phyloP scores from a whole-genome alignment of 2,888 invertebrate genomes.

The Pandemis corylana region DNA sequence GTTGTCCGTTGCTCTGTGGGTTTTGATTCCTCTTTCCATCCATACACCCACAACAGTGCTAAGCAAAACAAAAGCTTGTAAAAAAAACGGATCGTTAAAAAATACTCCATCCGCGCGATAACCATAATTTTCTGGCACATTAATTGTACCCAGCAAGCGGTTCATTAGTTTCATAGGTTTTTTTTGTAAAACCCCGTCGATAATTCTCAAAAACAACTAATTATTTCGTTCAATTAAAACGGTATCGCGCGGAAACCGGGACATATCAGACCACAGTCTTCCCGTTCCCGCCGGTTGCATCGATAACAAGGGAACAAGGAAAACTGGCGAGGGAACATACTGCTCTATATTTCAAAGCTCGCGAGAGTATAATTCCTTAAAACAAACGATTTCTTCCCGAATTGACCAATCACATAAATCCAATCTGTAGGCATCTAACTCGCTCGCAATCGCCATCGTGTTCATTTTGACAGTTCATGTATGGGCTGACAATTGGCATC shows the following conservation, averaged over 20 bases:
- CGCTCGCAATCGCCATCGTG: too few species aligned
- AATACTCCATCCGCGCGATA: conserved; percentile 16
- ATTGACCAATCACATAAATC: too few species aligned
- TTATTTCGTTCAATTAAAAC: conserved; percentile 37
- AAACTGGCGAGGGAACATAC: background rate
- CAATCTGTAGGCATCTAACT: too few species aligned
- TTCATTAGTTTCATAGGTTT: background rate
- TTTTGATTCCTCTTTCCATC: too few species aligned
- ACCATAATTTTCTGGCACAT: conserved; percentile 26
- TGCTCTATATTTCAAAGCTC: too few species aligned
- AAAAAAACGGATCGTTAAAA: background rate
- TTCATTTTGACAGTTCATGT: too few species aligned
- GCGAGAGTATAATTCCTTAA: too few species aligned
- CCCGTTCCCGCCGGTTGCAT: conserved; percentile 42
- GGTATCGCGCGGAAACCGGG: conserved; percentile 42
- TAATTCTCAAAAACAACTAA: conserved; percentile 43
- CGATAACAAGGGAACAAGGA: background rate
- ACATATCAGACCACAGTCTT: conserved; percentile 52
- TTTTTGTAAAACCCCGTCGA: conserved; percentile 23
- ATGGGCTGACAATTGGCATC: too few species aligned
- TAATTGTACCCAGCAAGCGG: conserved; percentile 14
- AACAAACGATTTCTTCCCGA: too few species aligned
- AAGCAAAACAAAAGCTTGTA: background rate
- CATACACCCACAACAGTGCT: too few species aligned
- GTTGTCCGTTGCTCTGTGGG: too few species aligned